These are phyloP conservation scores for Macrophya alboannulata DNA, from an alignment of 2,888 invertebrate species.

Conservation along the genomic window DNA sequence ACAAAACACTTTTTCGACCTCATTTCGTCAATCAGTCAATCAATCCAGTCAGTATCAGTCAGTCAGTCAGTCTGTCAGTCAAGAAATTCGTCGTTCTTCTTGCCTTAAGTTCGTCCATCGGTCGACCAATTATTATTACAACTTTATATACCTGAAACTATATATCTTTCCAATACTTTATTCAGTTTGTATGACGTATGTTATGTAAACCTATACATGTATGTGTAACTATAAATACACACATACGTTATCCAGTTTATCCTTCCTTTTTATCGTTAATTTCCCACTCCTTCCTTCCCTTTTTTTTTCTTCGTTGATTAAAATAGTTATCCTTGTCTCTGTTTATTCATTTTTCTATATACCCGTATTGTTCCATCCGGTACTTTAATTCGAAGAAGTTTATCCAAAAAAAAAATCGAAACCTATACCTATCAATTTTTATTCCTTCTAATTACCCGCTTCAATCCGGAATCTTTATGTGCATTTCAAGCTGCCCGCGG, in stretches of 20 bases:
- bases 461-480: background rate
- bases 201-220: background rate
- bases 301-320: background rate
- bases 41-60: background rate
- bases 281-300: conserved; percentile 2
- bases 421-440: background rate
- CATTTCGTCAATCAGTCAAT: background rate
- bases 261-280: background rate
- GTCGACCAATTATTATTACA: background rate
- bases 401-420: background rate
- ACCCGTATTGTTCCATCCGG: background rate
- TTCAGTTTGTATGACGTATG: background rate
- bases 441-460: background rate
- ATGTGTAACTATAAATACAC: background rate
- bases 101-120: conserved; percentile 43
- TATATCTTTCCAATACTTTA: conserved; percentile 18
- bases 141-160: conserved; percentile 7
- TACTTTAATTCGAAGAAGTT: no score
- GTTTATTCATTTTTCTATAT: background rate
- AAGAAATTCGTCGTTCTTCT: conserved; percentile 46
- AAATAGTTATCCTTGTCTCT: background rate
- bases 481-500: background rate
- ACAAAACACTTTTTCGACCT: conserved; percentile 38
- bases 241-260: background rate
- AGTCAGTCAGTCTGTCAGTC: conserved; percentile 20